Base-by-base conservation (phyloP, 1,140 invertebrate genomes). In the Paralvinella palmiformis region DNA sequence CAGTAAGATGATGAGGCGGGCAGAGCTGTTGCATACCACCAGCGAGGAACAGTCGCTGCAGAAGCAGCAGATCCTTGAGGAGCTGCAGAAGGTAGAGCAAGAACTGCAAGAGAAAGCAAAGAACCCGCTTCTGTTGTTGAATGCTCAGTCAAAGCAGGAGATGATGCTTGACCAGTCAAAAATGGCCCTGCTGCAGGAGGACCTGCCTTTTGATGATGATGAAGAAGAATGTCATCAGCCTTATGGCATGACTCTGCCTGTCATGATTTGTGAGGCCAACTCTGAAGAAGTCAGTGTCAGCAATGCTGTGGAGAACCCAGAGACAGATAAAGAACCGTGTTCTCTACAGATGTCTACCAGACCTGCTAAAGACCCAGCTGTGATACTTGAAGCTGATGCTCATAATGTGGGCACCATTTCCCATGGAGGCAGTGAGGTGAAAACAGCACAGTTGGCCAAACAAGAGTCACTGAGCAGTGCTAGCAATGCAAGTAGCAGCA, bases 61-160 rank as follows among this genome's bases (percentile, higher is more conserved):
- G 65, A 89, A 89, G 70, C 87, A 89, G 78, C 87, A 88, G 73
- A 89, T 90, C 71, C 82, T 90, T 6, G 88, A 90, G 71, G 88
- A 91, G 76, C 76, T 91, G 63, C 87, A 90, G 79, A 86, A 86
- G 79, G 88, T 89, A 53, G 88, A 90, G 74, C 81, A 86, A 66
- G 88, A 90, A 69, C 74, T 89, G 44, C 86, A 89, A 68, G 86
- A 86, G 55, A 88, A 88, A 72, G 83, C 83, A 74, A 63, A 80
- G 71, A 17, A 52, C 4, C 57, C 68, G 48, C 33, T 60, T 22
- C 36, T 60, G 17, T 22, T 60, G 20, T 41, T 27, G 13, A 4
- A 22, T 6, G 33, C 48, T 29, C 29, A 48, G 29, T 56, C 27
- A 29, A 48, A 63, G 62, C 62, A 63, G 22, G 48, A 63, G 22